These are phyloP conservation scores for Phaonia tiefii DNA, from an alignment of 2,888 invertebrate species.

Conservation along the genomic window DNA sequence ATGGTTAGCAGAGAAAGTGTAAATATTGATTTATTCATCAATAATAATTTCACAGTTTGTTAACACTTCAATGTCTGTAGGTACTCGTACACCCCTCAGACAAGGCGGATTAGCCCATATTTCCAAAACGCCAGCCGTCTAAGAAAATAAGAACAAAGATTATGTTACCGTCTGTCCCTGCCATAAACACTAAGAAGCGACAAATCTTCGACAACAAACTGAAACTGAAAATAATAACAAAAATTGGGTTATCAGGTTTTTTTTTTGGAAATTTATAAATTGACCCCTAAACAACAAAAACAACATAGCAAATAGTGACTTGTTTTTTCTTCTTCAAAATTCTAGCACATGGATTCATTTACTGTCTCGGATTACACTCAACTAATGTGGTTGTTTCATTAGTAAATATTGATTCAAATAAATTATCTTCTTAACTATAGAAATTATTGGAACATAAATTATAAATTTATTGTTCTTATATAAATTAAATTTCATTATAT, in stretches of 20 bases:
- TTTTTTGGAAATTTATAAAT: conserved; percentile 12
- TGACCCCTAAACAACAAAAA: conserved; percentile 33
- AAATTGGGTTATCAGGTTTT: conserved; percentile 50
- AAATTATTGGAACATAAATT: conserved; percentile 28
- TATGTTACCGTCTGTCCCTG: background rate
- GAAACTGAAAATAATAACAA: conserved; percentile 12
- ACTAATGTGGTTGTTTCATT: conserved; percentile 5
- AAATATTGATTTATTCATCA: conserved; percentile 29
- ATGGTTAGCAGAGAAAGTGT: conserved; percentile 15
- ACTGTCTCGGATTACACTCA: background rate
- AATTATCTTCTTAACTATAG: background rate
- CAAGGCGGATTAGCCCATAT: too few relatives aligned
- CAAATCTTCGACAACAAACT: background rate
- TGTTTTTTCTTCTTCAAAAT: background rate
- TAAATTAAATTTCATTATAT: too few relatives aligned
- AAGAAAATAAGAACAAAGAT: too few relatives aligned
- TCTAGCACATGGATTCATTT: background rate
- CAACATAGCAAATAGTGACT: conserved; percentile 2
- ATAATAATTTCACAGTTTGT: background rate
- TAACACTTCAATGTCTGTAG: conserved; percentile 7
- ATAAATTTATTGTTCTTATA: conserved; percentile 33
- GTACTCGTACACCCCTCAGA: too few relatives aligned
- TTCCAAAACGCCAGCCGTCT: too few relatives aligned
- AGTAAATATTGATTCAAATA: background rate
- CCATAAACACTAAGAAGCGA: too few relatives aligned